Evolutionary conservation across 2,113 vertebrate species (phyloP), one percentile per base, ranked within the genome.

Genomic region (Coregonus clupeaformis): DNA sequence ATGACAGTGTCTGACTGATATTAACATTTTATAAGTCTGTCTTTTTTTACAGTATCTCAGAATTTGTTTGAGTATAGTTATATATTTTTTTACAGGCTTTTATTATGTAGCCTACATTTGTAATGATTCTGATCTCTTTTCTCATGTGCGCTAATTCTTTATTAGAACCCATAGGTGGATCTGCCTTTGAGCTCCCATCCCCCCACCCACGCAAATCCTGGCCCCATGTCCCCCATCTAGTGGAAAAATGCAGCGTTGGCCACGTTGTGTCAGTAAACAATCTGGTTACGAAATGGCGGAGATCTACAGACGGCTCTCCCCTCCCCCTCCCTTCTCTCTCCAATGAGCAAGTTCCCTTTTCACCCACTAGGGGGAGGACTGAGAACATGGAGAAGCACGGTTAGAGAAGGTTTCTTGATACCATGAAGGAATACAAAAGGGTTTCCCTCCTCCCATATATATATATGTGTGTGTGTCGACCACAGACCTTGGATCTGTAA

Each of bases 261-360:
- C 64, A 85, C 81, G 75, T 64, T 84, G 36, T 36, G 92, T 89
- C 91, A 91, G 94, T 94, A 95, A 94, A 95, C 93, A 95, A 90
- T 94, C 91, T 92, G 88, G 91, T 95, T 94, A 92, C 91, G 92
- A 95, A 94, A 94, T 96, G 94, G 94, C 94, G 92, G 93, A 89
- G 87, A 87, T 90, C 89, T 87, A 91, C 91, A 89, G 89, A 84
- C 82, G 68, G 90, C 84, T 85, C 89, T 88, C n/a, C 16, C 57
- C 5, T 16, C 16, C 57, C 85, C 88, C 78, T 70, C 86, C 86
- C 86, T 84, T 83, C 71, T 83, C 67, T 52, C 78, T 80, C n/a
- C 73, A 89, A 82, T 83, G 90, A 84, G 91, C 85, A 88, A 84
- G 86, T 92, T 93, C 92, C 86, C 85, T 80, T 88, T 84, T 82